Evolutionary conservation across 2,113 vertebrate species (phyloP).

Genomic region (Seriola rivoliana): DNA sequence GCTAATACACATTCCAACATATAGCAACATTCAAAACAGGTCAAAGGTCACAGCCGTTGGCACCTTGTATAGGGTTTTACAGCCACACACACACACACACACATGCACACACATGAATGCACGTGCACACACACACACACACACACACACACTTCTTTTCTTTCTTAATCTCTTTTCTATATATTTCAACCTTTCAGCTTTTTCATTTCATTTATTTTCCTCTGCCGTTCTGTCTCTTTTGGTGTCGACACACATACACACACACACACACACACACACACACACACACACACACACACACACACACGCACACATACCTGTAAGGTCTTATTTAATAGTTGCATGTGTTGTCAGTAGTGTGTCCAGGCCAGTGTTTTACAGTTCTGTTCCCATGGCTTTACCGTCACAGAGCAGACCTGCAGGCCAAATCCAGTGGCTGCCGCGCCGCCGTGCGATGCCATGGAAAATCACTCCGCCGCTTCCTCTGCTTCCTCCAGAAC

Average conservation of each 20-base stretch:
- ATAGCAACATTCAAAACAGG: conserved; percentile 76
- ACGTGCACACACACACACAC: conserved; percentile 29
- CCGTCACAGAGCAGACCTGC: conserved; percentile 49
- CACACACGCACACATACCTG: conserved; percentile 63
- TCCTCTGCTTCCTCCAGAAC: conserved; percentile 1
- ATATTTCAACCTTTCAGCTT: conserved; percentile 50
- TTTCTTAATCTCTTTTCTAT: conserved; percentile 54
- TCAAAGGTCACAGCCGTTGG: conserved; percentile 79
- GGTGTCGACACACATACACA: background rate
- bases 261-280: background rate
- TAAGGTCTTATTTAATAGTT: conserved; percentile 63
- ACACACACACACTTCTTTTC: conserved; percentile 19
- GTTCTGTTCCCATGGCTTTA: conserved; percentile 80
- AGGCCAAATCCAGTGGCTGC: conserved; percentile 61
- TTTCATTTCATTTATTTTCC: conserved; percentile 46
- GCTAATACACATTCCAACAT: conserved; percentile 78
- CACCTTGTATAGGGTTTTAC: conserved; percentile 83
- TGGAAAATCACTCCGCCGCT: conserved; percentile 59
- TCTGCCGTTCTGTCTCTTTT: background rate
- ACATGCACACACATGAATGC: conserved; percentile 19
- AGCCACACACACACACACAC: conserved; percentile 43
- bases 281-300: conserved; percentile 30
- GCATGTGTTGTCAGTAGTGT: conserved; percentile 72
- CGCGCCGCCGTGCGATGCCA: conserved; percentile 32
- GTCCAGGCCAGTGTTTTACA: conserved; percentile 77